Percentiles rank a stretch among this genome's conserved stretches.
Evolutionary conservation across 2,113 vertebrate species (phyloP).

Genomic region (Pluvianellus socialis): DNA sequence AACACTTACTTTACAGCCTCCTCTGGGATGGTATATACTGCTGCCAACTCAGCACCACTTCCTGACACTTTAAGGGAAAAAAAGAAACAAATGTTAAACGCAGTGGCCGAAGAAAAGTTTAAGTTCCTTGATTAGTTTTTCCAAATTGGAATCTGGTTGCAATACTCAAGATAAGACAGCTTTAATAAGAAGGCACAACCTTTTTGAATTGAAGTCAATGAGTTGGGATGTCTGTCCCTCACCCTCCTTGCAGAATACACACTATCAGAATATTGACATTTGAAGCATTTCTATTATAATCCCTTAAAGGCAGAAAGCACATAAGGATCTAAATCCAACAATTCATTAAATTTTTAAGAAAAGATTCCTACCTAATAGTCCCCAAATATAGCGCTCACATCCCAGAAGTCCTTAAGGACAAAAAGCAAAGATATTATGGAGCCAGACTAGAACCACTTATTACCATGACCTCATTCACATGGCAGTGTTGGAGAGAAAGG

Average conservation of each 20-base stretch:
- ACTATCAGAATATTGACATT: not conserved
- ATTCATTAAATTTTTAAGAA: not conserved
- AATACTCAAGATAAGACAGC: not conserved
- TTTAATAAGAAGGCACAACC: not conserved
- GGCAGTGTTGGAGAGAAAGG: not conserved
- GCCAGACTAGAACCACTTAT: not conserved
- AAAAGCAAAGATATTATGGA: not conserved
- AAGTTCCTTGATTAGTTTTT: not conserved
- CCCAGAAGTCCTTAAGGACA: not conserved
- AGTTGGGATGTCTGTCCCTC: not conserved
- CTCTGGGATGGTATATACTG: conserved; percentile 32
- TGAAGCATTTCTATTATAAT: not conserved
- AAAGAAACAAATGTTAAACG: conserved; percentile 31
- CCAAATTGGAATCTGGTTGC: not conserved
- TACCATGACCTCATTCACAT: not conserved
- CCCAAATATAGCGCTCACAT: not conserved
- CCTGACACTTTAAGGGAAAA: not conserved
- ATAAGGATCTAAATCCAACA: not conserved
- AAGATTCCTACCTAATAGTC: not conserved
- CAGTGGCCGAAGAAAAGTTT: not conserved
- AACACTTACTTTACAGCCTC: conserved; percentile 36
- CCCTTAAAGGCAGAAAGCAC: not conserved
- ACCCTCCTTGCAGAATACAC: not conserved
- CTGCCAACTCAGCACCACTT: conserved; percentile 42
- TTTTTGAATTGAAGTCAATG: not conserved